phyloP scores from a whole-genome alignment of 2,888 invertebrate genomes.

The Hydrotaea diabolus region DNA sequence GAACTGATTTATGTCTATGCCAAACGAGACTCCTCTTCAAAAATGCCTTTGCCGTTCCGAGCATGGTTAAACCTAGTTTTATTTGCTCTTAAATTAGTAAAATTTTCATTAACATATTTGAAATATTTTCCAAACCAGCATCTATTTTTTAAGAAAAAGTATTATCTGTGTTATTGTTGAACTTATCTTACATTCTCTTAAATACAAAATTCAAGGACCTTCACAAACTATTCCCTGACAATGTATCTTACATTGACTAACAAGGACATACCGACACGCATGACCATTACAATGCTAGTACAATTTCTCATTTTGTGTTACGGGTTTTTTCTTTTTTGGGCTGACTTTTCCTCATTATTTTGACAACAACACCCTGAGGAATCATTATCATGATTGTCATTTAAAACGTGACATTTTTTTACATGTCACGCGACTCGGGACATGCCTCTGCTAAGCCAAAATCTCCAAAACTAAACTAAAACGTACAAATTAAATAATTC shows the following conservation, averaged over 20 bases:
- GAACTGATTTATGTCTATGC: too few relatives aligned
- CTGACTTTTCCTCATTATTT: not conserved
- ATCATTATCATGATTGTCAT: conserved; percentile 13
- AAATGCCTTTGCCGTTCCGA: too few relatives aligned
- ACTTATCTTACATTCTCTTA: too few relatives aligned
- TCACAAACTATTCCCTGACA: not conserved
- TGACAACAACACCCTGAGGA: not conserved
- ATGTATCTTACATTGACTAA: not conserved
- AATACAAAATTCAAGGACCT: too few relatives aligned
- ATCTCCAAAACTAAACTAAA: not conserved
- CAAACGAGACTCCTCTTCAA: too few relatives aligned
- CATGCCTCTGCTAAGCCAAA: not conserved
- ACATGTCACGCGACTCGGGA: not conserved
- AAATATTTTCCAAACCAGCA: too few relatives aligned
- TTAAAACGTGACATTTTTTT: not conserved
- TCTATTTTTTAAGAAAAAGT: too few relatives aligned
- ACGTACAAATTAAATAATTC: not conserved
- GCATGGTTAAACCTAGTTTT: too few relatives aligned
- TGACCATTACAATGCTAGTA: not conserved
- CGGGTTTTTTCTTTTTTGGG: not conserved
- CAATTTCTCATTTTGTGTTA: not conserved
- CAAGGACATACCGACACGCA: not conserved
- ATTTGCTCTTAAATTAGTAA: too few relatives aligned
- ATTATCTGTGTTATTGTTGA: too few relatives aligned
- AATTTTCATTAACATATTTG: too few relatives aligned